Evolutionary conservation across 1,140 invertebrate genomes (phyloP).

Genomic region (Triops longicaudatus): DNA sequence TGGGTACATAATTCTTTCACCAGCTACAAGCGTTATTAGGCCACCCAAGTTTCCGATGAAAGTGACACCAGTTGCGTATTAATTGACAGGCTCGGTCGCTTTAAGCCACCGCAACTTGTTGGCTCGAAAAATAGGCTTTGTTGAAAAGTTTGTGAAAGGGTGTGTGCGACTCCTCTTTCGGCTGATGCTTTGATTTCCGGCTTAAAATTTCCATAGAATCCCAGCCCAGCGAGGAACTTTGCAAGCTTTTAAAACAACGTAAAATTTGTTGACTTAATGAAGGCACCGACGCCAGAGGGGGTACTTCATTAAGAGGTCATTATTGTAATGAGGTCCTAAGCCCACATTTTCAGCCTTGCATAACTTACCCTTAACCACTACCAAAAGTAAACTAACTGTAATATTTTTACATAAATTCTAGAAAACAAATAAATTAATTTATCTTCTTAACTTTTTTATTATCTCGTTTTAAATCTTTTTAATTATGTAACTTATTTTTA

Average conservation of each 20-base stretch:
- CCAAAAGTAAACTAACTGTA: too few species aligned
- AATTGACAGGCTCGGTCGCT: background rate
- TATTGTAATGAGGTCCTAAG: background rate
- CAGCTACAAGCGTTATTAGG: too few species aligned
- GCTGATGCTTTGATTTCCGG: slow-evolving; percentile 11
- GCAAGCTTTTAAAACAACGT: background rate
- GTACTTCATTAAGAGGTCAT: background rate
- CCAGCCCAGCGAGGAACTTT: background rate
- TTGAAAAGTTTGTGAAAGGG: background rate
- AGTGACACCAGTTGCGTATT: background rate
- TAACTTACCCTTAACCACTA: too few species aligned
- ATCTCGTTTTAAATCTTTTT: too few species aligned
- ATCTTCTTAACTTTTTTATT: too few species aligned
- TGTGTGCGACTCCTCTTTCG: background rate
- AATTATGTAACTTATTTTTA: too few species aligned
- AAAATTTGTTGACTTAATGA: background rate
- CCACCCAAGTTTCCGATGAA: background rate
- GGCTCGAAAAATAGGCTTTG: background rate
- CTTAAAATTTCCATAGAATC: background rate
- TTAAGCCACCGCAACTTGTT: background rate
- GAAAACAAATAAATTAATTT: too few species aligned
- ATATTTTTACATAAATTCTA: too few species aligned
- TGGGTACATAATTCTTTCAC: too few species aligned
- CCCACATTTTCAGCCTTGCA: background rate
- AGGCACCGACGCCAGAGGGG: background rate